These are phyloP conservation scores for Tetramorium bicarinatum DNA, from an alignment of 2,888 invertebrate genomes.

Conservation along the genomic window DNA sequence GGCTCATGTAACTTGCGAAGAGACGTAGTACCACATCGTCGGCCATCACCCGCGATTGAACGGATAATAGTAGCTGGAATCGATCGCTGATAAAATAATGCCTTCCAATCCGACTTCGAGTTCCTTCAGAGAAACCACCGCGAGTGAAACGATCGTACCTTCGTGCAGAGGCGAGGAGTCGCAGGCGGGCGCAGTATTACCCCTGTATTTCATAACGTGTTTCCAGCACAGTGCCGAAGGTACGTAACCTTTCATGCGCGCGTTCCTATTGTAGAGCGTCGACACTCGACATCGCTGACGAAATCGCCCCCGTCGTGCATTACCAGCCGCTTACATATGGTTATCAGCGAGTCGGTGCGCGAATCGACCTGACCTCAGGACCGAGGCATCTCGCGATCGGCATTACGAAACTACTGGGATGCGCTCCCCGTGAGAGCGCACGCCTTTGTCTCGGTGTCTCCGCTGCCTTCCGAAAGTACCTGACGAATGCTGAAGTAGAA, in stretches of 20 bases:
- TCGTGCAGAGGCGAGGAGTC: conserved; percentile 29
- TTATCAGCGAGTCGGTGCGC: conserved; percentile 75
- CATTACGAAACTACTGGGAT: conserved; percentile 69
- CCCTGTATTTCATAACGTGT: conserved; percentile 82
- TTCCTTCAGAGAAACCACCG: conserved; percentile 48
- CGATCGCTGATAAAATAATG: neutral
- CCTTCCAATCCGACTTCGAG: conserved; percentile 2
- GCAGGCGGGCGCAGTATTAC: conserved; percentile 62
- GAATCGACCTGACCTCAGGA: conserved; percentile 69
- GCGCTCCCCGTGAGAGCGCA: conserved; percentile 60
- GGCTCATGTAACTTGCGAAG: neutral
- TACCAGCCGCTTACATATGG: conserved; percentile 72
- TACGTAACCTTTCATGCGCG: conserved; percentile 84
- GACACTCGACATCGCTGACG: conserved; percentile 71
- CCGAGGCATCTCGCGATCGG: conserved; percentile 63
- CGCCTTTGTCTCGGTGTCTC: neutral
- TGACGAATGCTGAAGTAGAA: neutral
- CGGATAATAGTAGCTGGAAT: neutral
- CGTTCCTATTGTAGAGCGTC: conserved; percentile 83
- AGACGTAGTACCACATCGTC: neutral
- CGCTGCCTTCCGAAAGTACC: neutral
- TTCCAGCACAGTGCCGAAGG: conserved; percentile 55
- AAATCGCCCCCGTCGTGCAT: conserved; percentile 73
- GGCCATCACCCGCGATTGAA: neutral
- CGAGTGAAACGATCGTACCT: conserved; percentile 50